phyloP scores from a whole-genome alignment of 2,888 invertebrate species.

The Rhagium mordax region DNA sequence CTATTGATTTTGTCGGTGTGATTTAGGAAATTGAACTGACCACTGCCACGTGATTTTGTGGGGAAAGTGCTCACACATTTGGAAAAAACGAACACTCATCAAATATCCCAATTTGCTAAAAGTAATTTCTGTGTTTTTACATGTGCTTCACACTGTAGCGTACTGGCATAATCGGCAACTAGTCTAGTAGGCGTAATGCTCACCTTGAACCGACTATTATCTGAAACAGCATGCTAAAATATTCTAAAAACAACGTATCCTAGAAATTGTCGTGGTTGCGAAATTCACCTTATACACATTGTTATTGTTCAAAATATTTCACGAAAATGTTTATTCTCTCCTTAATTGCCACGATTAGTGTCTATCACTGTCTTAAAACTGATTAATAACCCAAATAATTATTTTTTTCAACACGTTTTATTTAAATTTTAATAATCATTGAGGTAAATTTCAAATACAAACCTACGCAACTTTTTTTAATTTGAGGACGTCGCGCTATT shows the following conservation, averaged over 20 bases:
- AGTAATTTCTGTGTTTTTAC: too few species aligned
- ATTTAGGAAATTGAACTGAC: too few species aligned
- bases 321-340: neutral
- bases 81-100: too few species aligned
- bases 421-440: neutral
- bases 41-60: too few species aligned
- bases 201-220: conserved; percentile 7
- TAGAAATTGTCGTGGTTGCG: neutral
- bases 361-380: conserved; percentile 20
- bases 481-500: neutral
- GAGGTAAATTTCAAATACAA: neutral
- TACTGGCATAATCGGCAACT: neutral
- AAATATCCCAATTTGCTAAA: too few species aligned
- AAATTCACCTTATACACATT: neutral
- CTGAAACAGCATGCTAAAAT: neutral
- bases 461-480: neutral
- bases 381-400: conserved; percentile 25
- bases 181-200: neutral
- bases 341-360: neutral
- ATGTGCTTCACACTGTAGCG: neutral
- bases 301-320: neutral
- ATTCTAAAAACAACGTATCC: neutral
- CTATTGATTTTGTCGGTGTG: too few species aligned
- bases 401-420: neutral
- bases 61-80: too few species aligned